A percentile compares a stretch with the other conserved stretches of the same genome.
Conservation (phyloP, 2,888 invertebrate genomes). For the Aphodius sticticus region DNA sequence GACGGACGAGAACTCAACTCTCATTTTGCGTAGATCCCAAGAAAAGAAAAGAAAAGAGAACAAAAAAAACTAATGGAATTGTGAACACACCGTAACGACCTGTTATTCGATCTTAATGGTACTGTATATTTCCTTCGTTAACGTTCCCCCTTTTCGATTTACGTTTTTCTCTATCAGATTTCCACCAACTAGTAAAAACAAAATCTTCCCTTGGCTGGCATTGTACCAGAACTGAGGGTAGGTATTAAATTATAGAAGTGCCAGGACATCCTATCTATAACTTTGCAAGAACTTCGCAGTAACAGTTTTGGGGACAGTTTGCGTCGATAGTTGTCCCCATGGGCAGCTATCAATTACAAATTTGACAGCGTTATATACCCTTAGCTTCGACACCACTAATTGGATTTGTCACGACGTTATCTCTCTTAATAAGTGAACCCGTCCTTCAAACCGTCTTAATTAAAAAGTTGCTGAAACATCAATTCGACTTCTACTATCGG, state of each 20-base stretch:
- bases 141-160: background rate
- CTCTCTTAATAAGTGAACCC: background rate
- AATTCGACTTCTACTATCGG: too few relatives aligned
- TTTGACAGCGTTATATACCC: background rate
- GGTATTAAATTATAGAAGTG: background rate
- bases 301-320: background rate
- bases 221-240: background rate
- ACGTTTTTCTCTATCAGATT: background rate
- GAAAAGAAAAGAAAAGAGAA: background rate
- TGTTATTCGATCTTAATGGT: background rate
- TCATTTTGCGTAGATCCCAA: background rate
- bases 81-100: background rate
- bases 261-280: background rate
- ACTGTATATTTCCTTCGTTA: background rate
- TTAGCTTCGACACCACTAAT: background rate
- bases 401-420: background rate
- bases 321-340: background rate
- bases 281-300: background rate
- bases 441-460: background rate
- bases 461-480: background rate
- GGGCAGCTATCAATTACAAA: background rate
- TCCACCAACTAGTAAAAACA: background rate
- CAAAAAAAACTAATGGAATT: background rate
- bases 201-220: background rate
- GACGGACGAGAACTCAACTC: background rate